A percentile compares a stretch with the other conserved stretches of the same genome.
phyloP scores from a whole-genome alignment of 1,140 invertebrate species.

The Trissolcus basalis region DNA sequence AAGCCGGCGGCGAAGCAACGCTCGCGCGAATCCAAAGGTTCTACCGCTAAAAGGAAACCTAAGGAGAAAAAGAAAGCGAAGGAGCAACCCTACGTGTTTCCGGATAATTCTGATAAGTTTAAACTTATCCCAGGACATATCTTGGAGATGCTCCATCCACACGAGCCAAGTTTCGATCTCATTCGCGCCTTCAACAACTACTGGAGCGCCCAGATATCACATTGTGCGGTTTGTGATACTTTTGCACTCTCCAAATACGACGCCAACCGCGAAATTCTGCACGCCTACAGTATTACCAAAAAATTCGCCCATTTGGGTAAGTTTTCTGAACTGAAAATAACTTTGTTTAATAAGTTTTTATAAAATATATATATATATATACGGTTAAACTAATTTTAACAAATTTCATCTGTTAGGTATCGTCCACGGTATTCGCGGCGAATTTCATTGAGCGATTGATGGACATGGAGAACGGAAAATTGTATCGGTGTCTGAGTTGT shows the following conservation, averaged over 20 bases:
- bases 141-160: slow-evolving; percentile 68
- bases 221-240: slow-evolving; percentile 70
- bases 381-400: background rate
- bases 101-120: slow-evolving; percentile 9
- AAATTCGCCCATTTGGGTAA: slow-evolving; percentile 72
- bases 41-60: slow-evolving; percentile 40
- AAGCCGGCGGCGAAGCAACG: slow-evolving; percentile 19
- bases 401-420: slow-evolving; percentile 58
- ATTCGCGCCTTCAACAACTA: slow-evolving; percentile 71
- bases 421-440: slow-evolving; percentile 69
- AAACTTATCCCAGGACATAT: slow-evolving; percentile 67
- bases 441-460: slow-evolving; percentile 71
- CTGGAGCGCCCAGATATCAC: slow-evolving; percentile 71
- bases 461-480: slow-evolving; percentile 70
- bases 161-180: slow-evolving; percentile 59
- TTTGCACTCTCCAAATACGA: slow-evolving; percentile 64
- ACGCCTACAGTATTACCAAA: slow-evolving; percentile 69
- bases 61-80: slow-evolving; percentile 46
- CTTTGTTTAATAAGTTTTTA: too few species aligned
- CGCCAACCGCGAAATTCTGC: slow-evolving; percentile 64
- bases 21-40: slow-evolving; percentile 30
- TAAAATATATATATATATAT: too few species aligned
- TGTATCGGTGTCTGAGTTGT: slow-evolving; percentile 74
- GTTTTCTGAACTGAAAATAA: slow-evolving; percentile 1
- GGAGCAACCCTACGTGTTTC: slow-evolving; percentile 9